Evolutionary conservation across 2,888 invertebrate species (phyloP), one percentile per base, ranked within the genome.

Genomic region (Aphodius sticticus): DNA sequence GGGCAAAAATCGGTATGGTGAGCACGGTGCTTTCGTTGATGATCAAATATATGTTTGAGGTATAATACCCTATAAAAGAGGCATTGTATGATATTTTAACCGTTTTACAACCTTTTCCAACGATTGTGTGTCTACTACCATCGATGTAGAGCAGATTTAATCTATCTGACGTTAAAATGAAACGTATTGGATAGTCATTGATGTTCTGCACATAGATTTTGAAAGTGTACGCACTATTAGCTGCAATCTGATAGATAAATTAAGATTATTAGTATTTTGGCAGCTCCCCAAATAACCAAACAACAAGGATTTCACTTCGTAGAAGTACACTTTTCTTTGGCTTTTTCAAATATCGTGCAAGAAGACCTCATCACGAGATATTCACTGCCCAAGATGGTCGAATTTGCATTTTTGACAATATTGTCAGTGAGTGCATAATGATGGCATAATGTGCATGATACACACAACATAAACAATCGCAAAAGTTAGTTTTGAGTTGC

Each of bases 11-110:
- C 4, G 78, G 78, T 38, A 80, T 76, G 0, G 70, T 74, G 36
- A 70, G 76, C 26, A 80, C 74, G 6, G 37, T 78, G 37, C 78
- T 76, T 16, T 78, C 78, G 69, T 80, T 80, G 6, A 80, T 69
- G n/a, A 80, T 76, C 0, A 80, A 35, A 35, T 76, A 70, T 9
- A 80, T 26, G 26, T 69, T 38, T 26, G 76, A 38, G 2, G 72
- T 78, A 70, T 80, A 80, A 69, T 78, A 80, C 14, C 80, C 80
- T 0, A 72, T 36, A 14, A 69, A 69, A 4, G 74, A 16, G 3
- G 78, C 53, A 6, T 72, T 16, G 71, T 80, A 80, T 12, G 74
- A 38, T 7, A 78, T n/a, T 16, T 69, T 15, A 6, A 80, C 12
- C 12, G 7, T 53, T 1, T 9, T 53, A n/a, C n/a, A 35, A 7